Conservation (phyloP, 2,113 vertebrate species). For the Indri indri region DNA sequence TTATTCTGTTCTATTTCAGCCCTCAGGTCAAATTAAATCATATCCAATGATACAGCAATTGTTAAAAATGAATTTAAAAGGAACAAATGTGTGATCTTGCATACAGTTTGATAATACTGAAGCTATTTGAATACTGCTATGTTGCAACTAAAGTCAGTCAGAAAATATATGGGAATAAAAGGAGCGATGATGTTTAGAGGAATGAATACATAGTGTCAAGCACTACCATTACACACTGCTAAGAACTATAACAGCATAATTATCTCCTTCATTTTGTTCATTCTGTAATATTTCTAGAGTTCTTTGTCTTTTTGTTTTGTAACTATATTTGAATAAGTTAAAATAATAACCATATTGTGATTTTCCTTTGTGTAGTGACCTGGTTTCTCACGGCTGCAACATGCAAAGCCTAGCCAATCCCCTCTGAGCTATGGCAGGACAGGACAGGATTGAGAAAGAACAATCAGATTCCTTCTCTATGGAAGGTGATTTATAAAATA, state of each 20-base stretch:
- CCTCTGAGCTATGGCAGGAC: not conserved
- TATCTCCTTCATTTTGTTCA: not conserved
- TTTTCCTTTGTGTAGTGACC: not conserved
- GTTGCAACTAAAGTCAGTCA: not conserved
- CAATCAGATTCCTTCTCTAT: not conserved
- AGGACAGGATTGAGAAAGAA: not conserved
- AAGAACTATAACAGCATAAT: not conserved
- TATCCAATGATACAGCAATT: not conserved
- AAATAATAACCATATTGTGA: not conserved
- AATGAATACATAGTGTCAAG: not conserved
- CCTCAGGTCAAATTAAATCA: conserved; percentile 34
- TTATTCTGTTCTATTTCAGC: conserved; percentile 35
- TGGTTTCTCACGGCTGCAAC: not conserved
- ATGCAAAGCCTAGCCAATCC: not conserved
- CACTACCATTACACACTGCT: not conserved
- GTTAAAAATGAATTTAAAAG: conserved; percentile 34
- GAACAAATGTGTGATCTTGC: not conserved
- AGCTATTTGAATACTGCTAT: not conserved
- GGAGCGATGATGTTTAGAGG: not conserved
- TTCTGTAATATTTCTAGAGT: not conserved
- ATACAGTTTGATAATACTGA: not conserved
- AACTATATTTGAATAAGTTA: not conserved
- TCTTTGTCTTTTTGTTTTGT: not conserved
- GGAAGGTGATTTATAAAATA: not conserved
- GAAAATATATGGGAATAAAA: not conserved